A percentile compares a stretch with the other conserved stretches of the same genome.
Evolutionary conservation across 2,113 vertebrate genomes (phyloP).

Genomic region (Gyps fulvus): DNA sequence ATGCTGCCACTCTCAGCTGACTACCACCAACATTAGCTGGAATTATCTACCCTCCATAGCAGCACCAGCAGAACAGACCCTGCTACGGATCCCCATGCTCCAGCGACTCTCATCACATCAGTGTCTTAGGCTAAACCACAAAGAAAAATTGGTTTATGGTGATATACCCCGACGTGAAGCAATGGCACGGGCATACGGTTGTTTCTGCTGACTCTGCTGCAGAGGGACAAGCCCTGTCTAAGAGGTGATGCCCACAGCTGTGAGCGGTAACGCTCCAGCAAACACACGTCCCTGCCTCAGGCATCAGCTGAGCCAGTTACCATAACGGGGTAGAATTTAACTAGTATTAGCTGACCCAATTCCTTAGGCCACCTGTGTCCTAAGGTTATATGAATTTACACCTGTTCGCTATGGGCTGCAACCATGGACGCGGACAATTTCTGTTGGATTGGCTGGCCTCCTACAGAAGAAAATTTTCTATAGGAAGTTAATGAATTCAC

Average conservation of each 20-base stretch:
- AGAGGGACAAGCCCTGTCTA: neutral
- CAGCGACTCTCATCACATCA: neutral
- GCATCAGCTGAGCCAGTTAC: neutral
- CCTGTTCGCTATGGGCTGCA: neutral
- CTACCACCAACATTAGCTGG: neutral
- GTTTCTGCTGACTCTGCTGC: neutral
- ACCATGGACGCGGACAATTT: accelerated
- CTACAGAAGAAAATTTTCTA: neutral
- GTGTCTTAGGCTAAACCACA: neutral
- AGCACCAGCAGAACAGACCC: neutral
- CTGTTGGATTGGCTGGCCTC: neutral
- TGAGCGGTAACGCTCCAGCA: neutral
- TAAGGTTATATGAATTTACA: accelerated
- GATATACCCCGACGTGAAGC: neutral
- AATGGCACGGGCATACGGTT: accelerated
- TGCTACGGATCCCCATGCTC: neutral
- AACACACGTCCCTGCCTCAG: neutral
- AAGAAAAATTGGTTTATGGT: neutral
- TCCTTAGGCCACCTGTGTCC: neutral
- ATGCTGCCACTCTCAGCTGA: neutral
- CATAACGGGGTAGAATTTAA: neutral
- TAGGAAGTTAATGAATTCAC: neutral
- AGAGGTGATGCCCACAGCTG: neutral
- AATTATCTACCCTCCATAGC: neutral
- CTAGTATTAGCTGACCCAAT: neutral